These are phyloP conservation scores for Campylomormyrus numenius DNA, from an alignment of 2,113 vertebrate genomes.

Conservation along the genomic window DNA sequence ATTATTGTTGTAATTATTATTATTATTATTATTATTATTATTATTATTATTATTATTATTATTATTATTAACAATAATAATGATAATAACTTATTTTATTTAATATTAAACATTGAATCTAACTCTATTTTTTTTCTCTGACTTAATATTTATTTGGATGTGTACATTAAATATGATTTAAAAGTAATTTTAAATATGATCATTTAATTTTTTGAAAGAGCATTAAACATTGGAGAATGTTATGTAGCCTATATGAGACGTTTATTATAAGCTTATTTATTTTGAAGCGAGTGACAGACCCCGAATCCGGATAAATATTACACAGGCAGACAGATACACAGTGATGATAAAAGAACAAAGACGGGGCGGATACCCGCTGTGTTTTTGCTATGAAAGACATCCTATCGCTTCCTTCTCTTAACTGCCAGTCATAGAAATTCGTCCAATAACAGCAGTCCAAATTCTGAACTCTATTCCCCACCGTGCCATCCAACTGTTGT, in stretches of 20 bases:
- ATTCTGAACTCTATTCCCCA: conserved; percentile 86
- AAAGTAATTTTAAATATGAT: neutral
- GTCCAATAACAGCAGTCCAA: conserved; percentile 93
- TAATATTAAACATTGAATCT: neutral
- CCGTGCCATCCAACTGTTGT: conserved; percentile 83
- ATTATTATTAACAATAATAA: neutral
- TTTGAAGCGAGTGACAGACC: neutral
- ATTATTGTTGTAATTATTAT: too few species aligned
- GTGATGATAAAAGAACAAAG: conserved; percentile 56
- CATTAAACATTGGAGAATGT: neutral
- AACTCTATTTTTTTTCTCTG: neutral
- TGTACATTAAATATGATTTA: neutral
- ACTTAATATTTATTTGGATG: neutral
- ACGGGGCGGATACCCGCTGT: conserved; percentile 83
- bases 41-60: too few species aligned
- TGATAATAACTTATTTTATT: neutral
- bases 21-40: neutral
- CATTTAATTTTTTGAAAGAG: neutral
- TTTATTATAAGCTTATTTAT: neutral
- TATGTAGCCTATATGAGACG: neutral
- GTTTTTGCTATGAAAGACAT: conserved; percentile 82
- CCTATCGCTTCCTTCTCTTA: conserved; percentile 81
- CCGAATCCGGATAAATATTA: neutral
- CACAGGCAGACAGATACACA: conserved; percentile 17
- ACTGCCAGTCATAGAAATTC: conserved; percentile 90